Evolutionary conservation across 1,140 invertebrate genomes (phyloP), one percentile per base, ranked within the genome.

Genomic region (Theocolax elegans): DNA sequence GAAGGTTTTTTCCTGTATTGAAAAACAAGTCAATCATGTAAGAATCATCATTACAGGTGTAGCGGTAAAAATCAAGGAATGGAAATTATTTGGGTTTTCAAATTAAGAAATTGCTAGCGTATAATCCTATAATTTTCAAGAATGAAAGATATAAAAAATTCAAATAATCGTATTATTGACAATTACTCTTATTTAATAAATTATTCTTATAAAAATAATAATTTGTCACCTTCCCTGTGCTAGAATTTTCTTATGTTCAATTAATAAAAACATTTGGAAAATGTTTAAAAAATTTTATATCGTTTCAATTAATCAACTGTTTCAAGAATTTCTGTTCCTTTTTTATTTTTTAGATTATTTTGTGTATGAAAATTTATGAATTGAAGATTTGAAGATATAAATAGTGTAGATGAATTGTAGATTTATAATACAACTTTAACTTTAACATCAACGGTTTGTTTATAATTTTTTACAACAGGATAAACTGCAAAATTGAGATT

Each of bases 161-260:
- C 17, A 67, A n/a, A 21, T 53, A 25, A 44, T 8, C 19, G 13
- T 29, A 44, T 54, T 31, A 35, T 58, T 67, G 58, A 58, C 48
- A n/a, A 67, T 59, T 49, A 62, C 17, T 51, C 17, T 21, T 63
- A 35, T 53, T 58, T 58, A 69, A 62, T 69, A 53, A 69, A 63
- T 69, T 69, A 69, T 63, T 63, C 59, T 69, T 63, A 54, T 69
- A 69, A 63, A 54, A 69, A 69, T n/a, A n/a, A n/a, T 13, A 23
- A 58, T 40, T 56, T 60, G 44, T 38, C 15, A 23, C 17, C 35
- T 7, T n/a, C n/a, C n/a, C n/a, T 13, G 44, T 40, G 10, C 8
- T 62, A 67, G 10, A 67, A 54, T 72, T 66, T 72, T 67, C 27
- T 60, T 13, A n/a, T n/a, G n/a, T n/a, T n/a, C n/a, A n/a, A n/a